Percentiles rank a stretch among this genome's conserved stretches.
These are phyloP conservation scores for Pantala flavescens DNA, from an alignment of 1,140 invertebrate species.

Conservation along the genomic window DNA sequence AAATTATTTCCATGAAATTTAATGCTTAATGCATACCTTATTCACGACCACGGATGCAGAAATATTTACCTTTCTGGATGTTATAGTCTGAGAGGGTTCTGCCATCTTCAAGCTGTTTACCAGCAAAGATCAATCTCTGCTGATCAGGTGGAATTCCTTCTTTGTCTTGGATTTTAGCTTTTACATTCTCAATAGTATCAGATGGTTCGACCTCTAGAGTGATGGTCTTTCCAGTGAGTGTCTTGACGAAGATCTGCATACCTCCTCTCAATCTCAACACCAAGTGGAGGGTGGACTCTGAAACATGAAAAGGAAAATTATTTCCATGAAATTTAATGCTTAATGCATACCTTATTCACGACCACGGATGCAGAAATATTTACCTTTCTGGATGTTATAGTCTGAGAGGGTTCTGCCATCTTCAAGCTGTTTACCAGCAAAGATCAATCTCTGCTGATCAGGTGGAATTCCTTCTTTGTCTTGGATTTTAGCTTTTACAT, in stretches of 20 bases:
- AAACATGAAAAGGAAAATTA: too few relatives aligned
- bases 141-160: constrained; percentile 68
- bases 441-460: constrained; percentile 37
- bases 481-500: constrained; percentile 34
- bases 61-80: constrained; percentile 63
- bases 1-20: too few relatives aligned
- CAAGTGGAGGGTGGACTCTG: constrained; percentile 53
- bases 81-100: constrained; percentile 69
- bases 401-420: constrained; percentile 56
- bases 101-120: constrained; percentile 73
- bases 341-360: too few relatives aligned
- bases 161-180: constrained; percentile 88
- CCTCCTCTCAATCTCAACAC: constrained; percentile 65
- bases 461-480: constrained; percentile 45
- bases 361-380: too few relatives aligned
- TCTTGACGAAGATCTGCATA: constrained; percentile 65
- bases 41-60: too few relatives aligned
- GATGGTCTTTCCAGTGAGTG: constrained; percentile 61
- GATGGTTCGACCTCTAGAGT: constrained; percentile 65
- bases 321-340: too few relatives aligned
- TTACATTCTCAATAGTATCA: constrained; percentile 91
- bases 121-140: constrained; percentile 61
- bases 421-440: constrained; percentile 47
- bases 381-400: constrained; percentile 65
- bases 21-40: too few relatives aligned